Evolutionary conservation across 2,888 invertebrate species (phyloP).

Genomic region (Phyllotreta striolata): DNA sequence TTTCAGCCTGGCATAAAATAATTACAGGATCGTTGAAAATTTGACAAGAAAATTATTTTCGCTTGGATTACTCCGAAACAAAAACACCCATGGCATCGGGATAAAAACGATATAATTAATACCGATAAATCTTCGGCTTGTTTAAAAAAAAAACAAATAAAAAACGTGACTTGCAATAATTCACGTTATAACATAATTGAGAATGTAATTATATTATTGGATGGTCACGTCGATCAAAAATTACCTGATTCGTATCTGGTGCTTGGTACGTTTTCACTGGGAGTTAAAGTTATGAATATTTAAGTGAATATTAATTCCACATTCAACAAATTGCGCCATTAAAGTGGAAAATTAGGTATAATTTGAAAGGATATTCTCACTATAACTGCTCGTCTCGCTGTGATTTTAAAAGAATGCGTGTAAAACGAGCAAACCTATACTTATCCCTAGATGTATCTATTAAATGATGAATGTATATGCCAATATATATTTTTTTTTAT

Average conservation of each 20-base stretch:
- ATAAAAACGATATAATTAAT: slow-evolving; percentile 51
- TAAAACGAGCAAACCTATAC: no score
- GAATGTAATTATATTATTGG: slow-evolving; percentile 46
- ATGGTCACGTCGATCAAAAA: slow-evolving; percentile 43
- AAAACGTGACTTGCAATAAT: slow-evolving; percentile 51
- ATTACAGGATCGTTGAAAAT: slow-evolving; percentile 40
- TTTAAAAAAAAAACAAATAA: slow-evolving; percentile 50
- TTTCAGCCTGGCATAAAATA: slow-evolving; percentile 25
- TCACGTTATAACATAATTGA: slow-evolving; percentile 41
- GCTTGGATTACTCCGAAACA: slow-evolving; percentile 34
- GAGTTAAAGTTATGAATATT: slow-evolving; percentile 17
- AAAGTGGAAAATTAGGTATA: no score
- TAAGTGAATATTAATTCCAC: slow-evolving; percentile 23
- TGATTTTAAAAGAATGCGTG: no score
- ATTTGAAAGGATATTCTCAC: no score
- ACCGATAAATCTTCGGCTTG: slow-evolving; percentile 49
- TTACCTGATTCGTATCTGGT: slow-evolving; percentile 24
- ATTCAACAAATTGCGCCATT: background rate
- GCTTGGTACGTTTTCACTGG: slow-evolving; percentile 11
- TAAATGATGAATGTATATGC: no score
- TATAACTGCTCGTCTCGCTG: no score
- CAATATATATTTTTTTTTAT: no score
- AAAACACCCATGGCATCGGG: slow-evolving; percentile 30
- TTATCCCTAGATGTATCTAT: no score
- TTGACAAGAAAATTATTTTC: slow-evolving; percentile 40